Evolutionary conservation across 2,888 invertebrate genomes (phyloP).

Genomic region (Euclidia mi): DNA sequence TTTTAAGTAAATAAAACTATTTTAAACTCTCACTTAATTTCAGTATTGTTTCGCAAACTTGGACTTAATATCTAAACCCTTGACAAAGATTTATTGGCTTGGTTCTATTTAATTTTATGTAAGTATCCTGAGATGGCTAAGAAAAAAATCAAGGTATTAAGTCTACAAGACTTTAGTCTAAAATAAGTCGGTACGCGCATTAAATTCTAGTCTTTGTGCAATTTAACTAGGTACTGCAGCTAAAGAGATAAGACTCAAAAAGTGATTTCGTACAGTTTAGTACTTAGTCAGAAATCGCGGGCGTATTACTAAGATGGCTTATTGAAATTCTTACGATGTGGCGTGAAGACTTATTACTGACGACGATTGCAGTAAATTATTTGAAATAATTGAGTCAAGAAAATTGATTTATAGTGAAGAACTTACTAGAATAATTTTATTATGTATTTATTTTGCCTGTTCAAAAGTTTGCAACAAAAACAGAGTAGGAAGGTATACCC

Average conservation of each 20-base stretch:
- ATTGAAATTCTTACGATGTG: background rate
- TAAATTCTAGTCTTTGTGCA: conserved; percentile 81
- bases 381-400: too few relatives aligned
- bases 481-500: too few relatives aligned
- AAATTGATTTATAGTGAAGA: too few relatives aligned
- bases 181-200: conserved; percentile 69
- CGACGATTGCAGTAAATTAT: too few relatives aligned
- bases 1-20: conserved; percentile 2
- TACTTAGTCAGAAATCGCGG: conserved; percentile 47
- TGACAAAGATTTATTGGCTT: conserved; percentile 18
- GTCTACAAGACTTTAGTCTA: conserved; percentile 67
- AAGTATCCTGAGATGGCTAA: conserved; percentile 28
- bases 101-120: conserved; percentile 43
- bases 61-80: conserved; percentile 7
- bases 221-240: conserved; percentile 78
- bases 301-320: conserved; percentile 15
- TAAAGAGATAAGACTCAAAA: conserved; percentile 66
- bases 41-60: conserved; percentile 9
- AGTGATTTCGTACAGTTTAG: conserved; percentile 66
- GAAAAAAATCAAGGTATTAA: conserved; percentile 62
- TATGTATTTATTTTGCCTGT: too few relatives aligned
- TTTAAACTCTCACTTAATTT: background rate
- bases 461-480: too few relatives aligned
- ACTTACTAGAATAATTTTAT: too few relatives aligned
- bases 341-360: too few relatives aligned